Conservation (phyloP, 2,113 vertebrate genomes). For the Ursus arctos region DNA sequence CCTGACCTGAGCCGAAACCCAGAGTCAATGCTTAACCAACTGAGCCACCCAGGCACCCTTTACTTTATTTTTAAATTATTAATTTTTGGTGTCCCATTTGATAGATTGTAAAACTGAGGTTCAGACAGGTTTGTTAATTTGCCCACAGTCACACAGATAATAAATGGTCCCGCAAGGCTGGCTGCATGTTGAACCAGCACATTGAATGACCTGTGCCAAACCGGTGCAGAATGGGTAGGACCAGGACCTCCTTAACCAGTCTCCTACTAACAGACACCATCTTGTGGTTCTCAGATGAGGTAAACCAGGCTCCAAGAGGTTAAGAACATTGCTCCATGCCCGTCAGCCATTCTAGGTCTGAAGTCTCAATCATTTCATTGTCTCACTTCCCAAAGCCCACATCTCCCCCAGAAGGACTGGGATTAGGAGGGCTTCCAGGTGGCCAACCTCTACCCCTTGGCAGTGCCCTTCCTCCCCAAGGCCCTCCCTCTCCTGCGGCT, state of each 20-base stretch:
- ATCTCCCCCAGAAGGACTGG: neutral
- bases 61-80: neutral
- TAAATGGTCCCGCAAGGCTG: neutral
- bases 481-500: neutral
- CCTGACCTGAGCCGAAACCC: neutral
- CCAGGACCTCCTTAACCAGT: neutral
- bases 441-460: neutral
- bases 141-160: neutral
- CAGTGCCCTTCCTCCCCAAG: neutral
- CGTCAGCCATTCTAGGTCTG: neutral
- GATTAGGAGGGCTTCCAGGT: neutral
- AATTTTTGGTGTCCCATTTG: neutral
- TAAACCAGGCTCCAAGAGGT: neutral
- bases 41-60: neutral
- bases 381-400: neutral
- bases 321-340: neutral
- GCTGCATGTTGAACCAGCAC: neutral
- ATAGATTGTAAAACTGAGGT: neutral
- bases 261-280: neutral
- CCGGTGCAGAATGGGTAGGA: too few species aligned
- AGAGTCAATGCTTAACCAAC: neutral
- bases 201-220: neutral
- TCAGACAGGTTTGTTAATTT: neutral
- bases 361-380: neutral
- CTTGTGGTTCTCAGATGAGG: neutral